phyloP scores from a whole-genome alignment of 2,113 vertebrate genomes.

The Tyto alba region DNA sequence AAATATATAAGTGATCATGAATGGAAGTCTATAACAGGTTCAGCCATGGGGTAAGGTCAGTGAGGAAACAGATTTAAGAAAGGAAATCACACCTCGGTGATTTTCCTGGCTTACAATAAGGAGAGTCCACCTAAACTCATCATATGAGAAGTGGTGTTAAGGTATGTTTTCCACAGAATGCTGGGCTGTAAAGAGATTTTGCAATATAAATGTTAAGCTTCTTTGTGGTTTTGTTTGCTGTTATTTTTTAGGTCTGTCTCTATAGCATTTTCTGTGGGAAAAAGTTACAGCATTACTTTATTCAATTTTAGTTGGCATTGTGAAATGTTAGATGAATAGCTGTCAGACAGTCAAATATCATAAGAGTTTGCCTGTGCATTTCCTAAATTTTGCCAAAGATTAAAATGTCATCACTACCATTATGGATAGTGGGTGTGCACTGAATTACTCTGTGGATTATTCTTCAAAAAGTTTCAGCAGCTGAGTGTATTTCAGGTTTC shows the following conservation, averaged over 20 bases:
- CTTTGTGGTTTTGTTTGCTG: neutral
- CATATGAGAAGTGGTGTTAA: neutral
- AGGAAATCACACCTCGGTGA: conserved; percentile 7
- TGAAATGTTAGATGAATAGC: neutral
- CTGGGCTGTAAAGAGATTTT: neutral
- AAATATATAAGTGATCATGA: neutral
- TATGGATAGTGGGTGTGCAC: neutral
- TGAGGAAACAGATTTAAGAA: neutral
- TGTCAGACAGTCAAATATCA: conserved; percentile 1
- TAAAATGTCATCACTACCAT: conserved; percentile 25
- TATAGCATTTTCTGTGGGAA: neutral
- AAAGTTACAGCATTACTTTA: neutral
- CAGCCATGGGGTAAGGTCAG: neutral
- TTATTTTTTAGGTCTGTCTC: neutral
- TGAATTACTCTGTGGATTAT: conserved; percentile 55
- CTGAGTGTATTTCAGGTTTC: conserved; percentile 43
- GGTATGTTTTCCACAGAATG: neutral
- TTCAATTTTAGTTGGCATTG: neutral
- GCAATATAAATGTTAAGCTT: neutral
- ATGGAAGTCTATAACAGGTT: neutral
- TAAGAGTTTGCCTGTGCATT: neutral
- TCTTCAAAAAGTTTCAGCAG: conserved; percentile 49
- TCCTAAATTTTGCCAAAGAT: conserved; percentile 23
- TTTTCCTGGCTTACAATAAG: neutral
- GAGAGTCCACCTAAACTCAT: neutral